Evolutionary conservation across 2,797 vertebrate species (phyloP).

Genomic region (Fratercula arctica): DNA sequence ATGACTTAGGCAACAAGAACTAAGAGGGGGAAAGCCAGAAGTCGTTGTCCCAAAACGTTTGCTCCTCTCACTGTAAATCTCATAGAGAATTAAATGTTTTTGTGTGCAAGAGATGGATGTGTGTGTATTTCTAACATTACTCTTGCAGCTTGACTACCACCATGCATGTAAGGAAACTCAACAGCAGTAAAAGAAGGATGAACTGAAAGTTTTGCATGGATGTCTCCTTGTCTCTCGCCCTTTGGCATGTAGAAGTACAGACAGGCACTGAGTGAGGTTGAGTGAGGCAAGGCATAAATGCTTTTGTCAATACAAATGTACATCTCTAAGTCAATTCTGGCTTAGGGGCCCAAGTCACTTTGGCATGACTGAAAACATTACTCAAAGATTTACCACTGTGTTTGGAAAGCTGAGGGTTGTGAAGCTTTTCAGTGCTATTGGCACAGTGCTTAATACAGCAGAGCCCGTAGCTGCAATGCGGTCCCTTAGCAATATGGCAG

Average conservation of each 20-base stretch:
- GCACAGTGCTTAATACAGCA: not conserved
- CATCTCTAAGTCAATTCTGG: not conserved
- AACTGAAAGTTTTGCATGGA: not conserved
- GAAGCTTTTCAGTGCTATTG: not conserved
- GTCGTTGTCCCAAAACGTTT: not conserved
- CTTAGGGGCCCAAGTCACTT: not conserved
- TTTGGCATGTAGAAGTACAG: not conserved
- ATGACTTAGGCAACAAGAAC: not conserved
- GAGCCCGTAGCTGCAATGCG: not conserved
- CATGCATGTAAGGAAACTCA: not conserved
- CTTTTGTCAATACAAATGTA: not conserved
- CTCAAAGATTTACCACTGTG: not conserved
- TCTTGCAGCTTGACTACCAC: not conserved
- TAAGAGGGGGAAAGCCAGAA: not conserved
- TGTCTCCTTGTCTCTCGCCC: not conserved
- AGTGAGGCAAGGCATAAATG: not conserved
- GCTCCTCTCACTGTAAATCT: constrained; percentile 13
- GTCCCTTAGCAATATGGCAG: not conserved
- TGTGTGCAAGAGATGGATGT: not conserved
- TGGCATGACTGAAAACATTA: constrained; percentile 1
- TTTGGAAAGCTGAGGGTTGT: not conserved
- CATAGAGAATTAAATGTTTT: not conserved
- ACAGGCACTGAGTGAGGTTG: not conserved
- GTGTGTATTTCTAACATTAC: not conserved
- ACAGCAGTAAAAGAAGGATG: not conserved